Evolutionary conservation across 2,113 vertebrate genomes (phyloP).

Genomic region (Lophius piscatorius): DNA sequence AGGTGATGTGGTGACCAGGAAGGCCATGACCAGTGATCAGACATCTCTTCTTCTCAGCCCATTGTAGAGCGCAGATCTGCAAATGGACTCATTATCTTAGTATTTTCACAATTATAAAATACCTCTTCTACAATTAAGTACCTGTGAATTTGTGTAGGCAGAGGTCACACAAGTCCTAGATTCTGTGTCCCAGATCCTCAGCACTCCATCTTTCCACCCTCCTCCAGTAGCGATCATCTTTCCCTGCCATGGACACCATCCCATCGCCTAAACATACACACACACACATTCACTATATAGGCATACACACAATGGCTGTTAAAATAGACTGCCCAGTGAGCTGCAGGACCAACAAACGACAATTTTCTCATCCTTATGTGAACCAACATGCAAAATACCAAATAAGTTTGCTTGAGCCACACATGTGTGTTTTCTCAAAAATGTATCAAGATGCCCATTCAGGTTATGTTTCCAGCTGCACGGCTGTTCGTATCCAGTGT

Average conservation of each 20-base stretch:
- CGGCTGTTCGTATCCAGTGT: too few relatives aligned
- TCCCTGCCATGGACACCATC: slow-evolving; percentile 84
- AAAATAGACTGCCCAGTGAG: not conserved
- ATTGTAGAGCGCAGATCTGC: slow-evolving; percentile 84
- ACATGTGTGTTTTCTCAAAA: too few relatives aligned
- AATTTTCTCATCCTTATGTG: too few relatives aligned
- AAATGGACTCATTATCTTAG: not conserved
- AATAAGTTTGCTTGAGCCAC: too few relatives aligned
- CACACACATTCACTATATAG: too few relatives aligned
- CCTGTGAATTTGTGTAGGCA: slow-evolving; percentile 81
- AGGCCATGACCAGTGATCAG: slow-evolving; percentile 79
- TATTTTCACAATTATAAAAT: not conserved
- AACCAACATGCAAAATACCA: too few relatives aligned
- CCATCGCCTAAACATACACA: slow-evolving; percentile 70
- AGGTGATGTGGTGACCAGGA: slow-evolving; percentile 72
- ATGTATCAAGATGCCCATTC: too few relatives aligned
- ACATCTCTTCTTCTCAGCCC: slow-evolving; percentile 72
- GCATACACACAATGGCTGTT: too few relatives aligned
- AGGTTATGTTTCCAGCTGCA: too few relatives aligned
- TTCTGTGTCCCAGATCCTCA: slow-evolving; percentile 80
- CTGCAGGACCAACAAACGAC: too few relatives aligned
- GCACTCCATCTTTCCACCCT: slow-evolving; percentile 81
- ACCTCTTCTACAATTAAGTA: slow-evolving; percentile 30
- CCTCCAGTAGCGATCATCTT: slow-evolving; percentile 78
- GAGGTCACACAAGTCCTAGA: slow-evolving; percentile 68